These are phyloP conservation scores for Chloebia gouldiae DNA, from an alignment of 2,113 vertebrate genomes.

Conservation along the genomic window DNA sequence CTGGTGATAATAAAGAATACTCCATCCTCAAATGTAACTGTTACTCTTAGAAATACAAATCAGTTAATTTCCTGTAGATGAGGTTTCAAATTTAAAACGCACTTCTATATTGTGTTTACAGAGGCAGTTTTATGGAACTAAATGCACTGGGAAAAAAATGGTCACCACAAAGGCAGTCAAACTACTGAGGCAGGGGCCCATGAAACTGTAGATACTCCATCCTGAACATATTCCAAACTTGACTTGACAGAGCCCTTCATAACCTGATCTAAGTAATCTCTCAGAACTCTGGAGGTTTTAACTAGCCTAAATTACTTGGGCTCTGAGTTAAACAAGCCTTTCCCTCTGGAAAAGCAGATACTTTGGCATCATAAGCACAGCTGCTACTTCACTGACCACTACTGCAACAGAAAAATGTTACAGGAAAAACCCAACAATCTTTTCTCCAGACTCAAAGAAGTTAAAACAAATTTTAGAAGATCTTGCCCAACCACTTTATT, in stretches of 20 bases:
- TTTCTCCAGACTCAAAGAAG: not conserved
- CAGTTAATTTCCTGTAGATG: not conserved
- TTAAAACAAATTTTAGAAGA: not conserved
- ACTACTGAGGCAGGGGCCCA: not conserved
- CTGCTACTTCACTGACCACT: not conserved
- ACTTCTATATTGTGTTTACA: not conserved
- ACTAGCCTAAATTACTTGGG: not conserved
- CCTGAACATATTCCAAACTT: not conserved
- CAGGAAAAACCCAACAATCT: not conserved
- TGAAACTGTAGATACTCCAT: not conserved
- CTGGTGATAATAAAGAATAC: not conserved
- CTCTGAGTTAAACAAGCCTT: not conserved
- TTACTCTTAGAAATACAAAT: not conserved
- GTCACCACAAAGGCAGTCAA: not conserved
- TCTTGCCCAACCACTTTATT: not conserved
- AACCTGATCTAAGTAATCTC: not conserved
- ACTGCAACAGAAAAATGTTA: not conserved
- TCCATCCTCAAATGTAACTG: not conserved
- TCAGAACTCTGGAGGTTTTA: not conserved
- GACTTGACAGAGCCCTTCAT: accelerated
- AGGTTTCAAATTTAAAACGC: not conserved
- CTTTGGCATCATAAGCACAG: not conserved
- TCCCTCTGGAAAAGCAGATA: not conserved
- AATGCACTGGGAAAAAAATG: not conserved
- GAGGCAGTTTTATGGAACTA: not conserved